phyloP scores from a whole-genome alignment of 2,113 vertebrate genomes.

The Acinonyx jubatus region DNA sequence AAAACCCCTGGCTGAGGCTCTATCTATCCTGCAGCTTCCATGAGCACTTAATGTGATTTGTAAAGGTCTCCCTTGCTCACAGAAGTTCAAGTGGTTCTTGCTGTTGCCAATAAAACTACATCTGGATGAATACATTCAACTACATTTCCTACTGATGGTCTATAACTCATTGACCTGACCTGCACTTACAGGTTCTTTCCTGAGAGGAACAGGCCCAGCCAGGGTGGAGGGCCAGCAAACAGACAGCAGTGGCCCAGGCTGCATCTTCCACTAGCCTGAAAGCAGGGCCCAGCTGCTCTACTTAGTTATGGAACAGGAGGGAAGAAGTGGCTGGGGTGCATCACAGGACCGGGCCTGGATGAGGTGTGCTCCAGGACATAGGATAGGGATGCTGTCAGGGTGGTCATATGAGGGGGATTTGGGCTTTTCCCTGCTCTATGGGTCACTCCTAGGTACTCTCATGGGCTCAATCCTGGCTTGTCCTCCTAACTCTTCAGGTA shows the following conservation, averaged over 20 bases:
- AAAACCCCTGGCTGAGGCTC: background rate
- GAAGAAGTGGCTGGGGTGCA: background rate
- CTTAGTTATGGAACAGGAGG: background rate
- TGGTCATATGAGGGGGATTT: no score
- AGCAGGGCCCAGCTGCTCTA: background rate
- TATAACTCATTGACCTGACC: background rate
- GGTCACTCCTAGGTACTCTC: no score
- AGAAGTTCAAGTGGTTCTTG: background rate
- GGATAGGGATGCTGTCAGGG: accelerated
- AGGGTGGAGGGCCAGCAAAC: background rate
- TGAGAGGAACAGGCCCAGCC: background rate
- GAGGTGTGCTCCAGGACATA: background rate
- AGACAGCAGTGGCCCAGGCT: background rate
- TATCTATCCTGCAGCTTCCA: background rate
- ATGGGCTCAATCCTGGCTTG: no score
- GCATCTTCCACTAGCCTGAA: accelerated
- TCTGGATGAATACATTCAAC: background rate
- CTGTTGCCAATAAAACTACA: background rate
- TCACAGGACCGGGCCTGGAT: background rate
- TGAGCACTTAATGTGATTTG: background rate
- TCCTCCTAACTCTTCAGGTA: background rate
- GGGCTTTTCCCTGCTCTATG: background rate
- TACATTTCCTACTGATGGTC: background rate
- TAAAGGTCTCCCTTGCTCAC: background rate
- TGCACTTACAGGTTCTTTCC: background rate